Conservation (phyloP, 2,113 vertebrate genomes). For the Phylloscopus trochilus region DNA sequence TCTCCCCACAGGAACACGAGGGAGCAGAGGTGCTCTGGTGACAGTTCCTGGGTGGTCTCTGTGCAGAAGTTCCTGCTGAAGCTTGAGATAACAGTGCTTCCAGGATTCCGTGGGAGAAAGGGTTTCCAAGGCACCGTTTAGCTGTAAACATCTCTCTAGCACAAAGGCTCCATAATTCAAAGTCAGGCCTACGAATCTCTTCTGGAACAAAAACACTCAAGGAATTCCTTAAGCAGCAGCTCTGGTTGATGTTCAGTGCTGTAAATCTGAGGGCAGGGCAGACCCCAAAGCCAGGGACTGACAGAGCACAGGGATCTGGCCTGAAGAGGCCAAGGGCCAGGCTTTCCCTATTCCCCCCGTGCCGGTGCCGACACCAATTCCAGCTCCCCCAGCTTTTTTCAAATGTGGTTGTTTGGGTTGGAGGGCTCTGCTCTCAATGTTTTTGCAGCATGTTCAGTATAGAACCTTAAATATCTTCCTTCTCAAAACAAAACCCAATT, state of each 20-base stretch:
- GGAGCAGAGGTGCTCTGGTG: neutral
- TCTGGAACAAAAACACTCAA: neutral
- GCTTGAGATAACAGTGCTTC: neutral
- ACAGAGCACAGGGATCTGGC: neutral
- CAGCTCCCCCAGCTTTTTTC: neutral
- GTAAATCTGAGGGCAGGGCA: neutral
- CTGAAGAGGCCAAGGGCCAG: neutral
- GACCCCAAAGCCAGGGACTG: neutral
- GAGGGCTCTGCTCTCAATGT: neutral
- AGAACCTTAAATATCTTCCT: slow-evolving; percentile 28
- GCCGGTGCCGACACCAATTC: accelerated
- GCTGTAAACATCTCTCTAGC: neutral
- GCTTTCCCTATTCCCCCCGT: neutral
- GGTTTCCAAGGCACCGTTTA: neutral
- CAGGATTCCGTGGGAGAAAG: neutral
- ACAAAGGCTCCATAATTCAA: neutral
- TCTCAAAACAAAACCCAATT: slow-evolving; percentile 17
- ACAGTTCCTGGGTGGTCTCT: neutral
- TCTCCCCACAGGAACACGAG: neutral
- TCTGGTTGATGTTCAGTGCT: neutral
- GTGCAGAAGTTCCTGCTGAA: neutral
- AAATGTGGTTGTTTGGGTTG: neutral
- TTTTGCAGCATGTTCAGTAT: neutral
- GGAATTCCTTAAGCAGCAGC: neutral
- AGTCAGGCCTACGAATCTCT: neutral